Base-by-base conservation (phyloP, 2,888 invertebrate species). In the Drosophila mimica region DNA sequence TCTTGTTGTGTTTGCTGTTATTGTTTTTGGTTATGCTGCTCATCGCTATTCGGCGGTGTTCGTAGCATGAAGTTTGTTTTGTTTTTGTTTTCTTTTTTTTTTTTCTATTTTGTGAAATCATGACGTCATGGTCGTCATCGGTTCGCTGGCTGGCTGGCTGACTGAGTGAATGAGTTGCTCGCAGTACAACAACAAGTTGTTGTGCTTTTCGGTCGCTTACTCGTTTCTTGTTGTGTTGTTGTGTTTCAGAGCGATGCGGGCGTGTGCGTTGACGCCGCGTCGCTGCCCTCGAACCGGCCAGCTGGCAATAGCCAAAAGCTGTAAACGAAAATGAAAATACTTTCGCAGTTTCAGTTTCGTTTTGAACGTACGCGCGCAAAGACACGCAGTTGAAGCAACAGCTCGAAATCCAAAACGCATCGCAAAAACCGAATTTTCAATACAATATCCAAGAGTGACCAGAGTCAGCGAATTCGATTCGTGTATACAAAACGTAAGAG, bases 341-440 rank as follows among this genome's bases (percentile, higher is more conserved):
- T 82, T 83, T 79, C 79, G 82, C 69, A 79, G 82, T 86, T 91
- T 92, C 85, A 92, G 92, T 92, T 89, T 91, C 82, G 79, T 89
- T 88, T 89, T 72, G 76, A 89, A 88, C 91, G 87, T 91, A 80
- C 86, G 88, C 88, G 89, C 82, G 87, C 74, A 74, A 84, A 84
- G 82, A 81, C 91, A 82, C 75, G 76, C 61, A 63, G 7, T 46
- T 46, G 4, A 66, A 65, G 52, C 65, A 40, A 64, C 46, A 70
- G 70, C 46, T 70, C 66, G 68, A 65, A 63, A 70, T 60, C 57
- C 67, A n/a, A 66, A 57, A 71, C 36, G 51, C 43, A 57, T 38
- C 46, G 52, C 51, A 38, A 66, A 49, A 48, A 51, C 53, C 58
- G 51, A 76, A 52, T 74, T 70, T 56, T 30, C 30, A 63, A 60